Evolutionary conservation across 2,113 vertebrate genomes (phyloP).

Genomic region (Lepidothrix coronata): DNA sequence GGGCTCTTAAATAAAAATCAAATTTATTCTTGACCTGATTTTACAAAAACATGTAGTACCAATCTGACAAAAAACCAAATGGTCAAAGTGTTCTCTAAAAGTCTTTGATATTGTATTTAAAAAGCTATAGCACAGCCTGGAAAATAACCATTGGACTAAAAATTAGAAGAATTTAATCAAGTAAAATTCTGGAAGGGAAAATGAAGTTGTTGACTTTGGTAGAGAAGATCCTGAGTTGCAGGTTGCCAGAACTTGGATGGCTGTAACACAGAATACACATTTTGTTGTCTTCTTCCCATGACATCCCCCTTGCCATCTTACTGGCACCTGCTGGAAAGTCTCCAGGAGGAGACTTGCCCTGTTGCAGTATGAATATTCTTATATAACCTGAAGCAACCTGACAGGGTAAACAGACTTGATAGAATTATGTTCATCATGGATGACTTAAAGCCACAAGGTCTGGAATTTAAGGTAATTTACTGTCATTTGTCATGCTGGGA

Average conservation of each 20-base stretch:
- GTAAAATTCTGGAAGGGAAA: neutral
- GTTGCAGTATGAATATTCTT: neutral
- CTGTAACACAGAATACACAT: neutral
- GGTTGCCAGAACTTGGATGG: neutral
- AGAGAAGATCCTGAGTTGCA: neutral
- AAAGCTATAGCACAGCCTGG: neutral
- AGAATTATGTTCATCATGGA: neutral
- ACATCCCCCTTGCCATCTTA: rapidly evolving
- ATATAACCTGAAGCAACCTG: neutral
- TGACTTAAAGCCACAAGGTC: neutral
- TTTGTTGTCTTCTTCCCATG: neutral
- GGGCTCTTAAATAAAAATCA: neutral
- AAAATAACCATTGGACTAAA: neutral
- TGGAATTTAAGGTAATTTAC: neutral
- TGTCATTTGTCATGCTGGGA: neutral
- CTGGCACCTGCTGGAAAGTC: neutral
- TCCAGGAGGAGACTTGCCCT: neutral
- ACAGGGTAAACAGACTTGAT: neutral
- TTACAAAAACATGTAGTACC: neutral
- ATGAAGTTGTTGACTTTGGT: neutral
- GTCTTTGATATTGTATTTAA: neutral
- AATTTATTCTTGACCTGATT: neutral
- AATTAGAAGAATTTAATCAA: neutral
- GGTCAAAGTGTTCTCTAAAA: neutral
- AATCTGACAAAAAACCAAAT: neutral